Conservation (phyloP, 2,113 vertebrate genomes). For the Cettia cetti region DNA sequence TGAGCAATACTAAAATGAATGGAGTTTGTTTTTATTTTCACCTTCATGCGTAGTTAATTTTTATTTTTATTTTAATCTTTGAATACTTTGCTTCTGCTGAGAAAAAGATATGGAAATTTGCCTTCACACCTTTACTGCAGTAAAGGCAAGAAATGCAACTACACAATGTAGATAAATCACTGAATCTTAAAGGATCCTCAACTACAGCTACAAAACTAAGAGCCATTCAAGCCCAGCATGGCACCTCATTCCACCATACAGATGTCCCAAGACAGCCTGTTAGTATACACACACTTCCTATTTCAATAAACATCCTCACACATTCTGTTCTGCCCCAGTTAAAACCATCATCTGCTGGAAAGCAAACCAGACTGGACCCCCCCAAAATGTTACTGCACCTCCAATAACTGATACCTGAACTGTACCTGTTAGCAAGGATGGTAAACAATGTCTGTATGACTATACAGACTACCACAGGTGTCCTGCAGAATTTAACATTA, state of each 20-base stretch:
- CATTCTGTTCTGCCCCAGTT: neutral
- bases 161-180: neutral
- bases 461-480: neutral
- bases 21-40: neutral
- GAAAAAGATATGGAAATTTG: neutral
- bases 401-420: neutral
- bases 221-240: neutral
- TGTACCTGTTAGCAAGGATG: neutral
- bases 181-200: neutral
- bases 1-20: neutral
- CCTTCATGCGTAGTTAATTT: neutral
- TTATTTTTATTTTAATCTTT: neutral
- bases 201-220: neutral
- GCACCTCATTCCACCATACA: neutral
- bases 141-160: neutral
- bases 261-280: neutral
- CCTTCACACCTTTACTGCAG: neutral
- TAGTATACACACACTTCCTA: neutral
- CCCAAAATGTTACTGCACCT: neutral
- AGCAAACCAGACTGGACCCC: neutral
- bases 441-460: neutral
- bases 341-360: neutral
- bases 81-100: neutral
- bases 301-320: neutral
- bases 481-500: neutral